Evolutionary conservation across 1,140 invertebrate genomes (phyloP), one percentile per base, ranked within the genome.

Genomic region (Saccostrea cuccullata): DNA sequence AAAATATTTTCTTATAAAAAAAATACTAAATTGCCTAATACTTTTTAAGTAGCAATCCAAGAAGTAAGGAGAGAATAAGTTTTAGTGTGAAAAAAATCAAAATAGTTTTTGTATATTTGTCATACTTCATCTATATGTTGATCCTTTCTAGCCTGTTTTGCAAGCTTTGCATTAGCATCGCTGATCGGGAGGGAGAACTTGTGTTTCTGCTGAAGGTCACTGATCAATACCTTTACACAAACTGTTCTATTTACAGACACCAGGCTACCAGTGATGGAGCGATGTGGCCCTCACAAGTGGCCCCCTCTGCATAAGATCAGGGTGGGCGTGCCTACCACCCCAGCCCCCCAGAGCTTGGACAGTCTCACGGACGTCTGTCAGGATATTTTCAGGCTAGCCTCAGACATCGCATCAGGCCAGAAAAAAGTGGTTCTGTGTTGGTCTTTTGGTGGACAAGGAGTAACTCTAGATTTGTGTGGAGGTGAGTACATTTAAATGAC

Each of bases 241-340:
- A 30, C 13, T 77, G 70, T 77, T 77, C 70, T 36, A 13, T 36
- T 77, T 77, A 15, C 70, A 77, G 70, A 77, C 70, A 77, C 30
- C 70, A 77, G 70, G 70, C 70, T 77, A 77, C 70, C 70, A 30
- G 70, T 77, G 23, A 77, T 77, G 70, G 70, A 77, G 70, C 70
- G 70, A 36, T 77, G 26, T 77, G 70, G 70, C 70, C 70, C 70
- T 77, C 70, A 77, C 70, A 77, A 77, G 26, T 77, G 70, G 70
- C 70, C 70, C 70, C 70, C 70, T 77, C 70, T 77, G 11, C 70
- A 26, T 77, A 77, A 77, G 30, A 26, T 77, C 11, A 77, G 26
- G 70, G 70, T 77, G 70, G 30, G 30, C 26, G 70, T 77, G 2
- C 23, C 70, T 3, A 11, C 70, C 30, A 26, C 70, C 26, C 70